Conservation (phyloP, 1,140 invertebrate genomes). For the Caenorhabditis tropicalis region DNA sequence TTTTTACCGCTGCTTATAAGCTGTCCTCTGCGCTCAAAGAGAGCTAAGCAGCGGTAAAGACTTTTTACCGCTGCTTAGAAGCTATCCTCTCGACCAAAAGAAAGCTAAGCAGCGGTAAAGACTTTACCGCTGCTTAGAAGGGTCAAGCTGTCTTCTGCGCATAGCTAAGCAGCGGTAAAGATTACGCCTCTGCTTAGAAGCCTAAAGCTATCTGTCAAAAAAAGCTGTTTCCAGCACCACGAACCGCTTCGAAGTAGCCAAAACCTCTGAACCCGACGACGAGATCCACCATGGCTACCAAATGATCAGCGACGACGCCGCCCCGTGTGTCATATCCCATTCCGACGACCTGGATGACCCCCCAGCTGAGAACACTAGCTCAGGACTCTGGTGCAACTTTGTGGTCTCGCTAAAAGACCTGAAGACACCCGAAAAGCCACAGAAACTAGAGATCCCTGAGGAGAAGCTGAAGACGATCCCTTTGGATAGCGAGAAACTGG, state of each 20-base stretch:
- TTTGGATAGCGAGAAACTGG: neutral
- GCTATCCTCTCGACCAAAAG: no score
- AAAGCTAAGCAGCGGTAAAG: no score
- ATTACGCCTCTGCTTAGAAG: no score
- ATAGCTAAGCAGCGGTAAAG: neutral
- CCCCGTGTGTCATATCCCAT: neutral
- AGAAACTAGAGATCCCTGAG: neutral
- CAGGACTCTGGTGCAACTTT: conserved; percentile 3
- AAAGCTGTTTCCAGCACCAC: neutral
- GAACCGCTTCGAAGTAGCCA: neutral
- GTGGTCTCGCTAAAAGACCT: neutral
- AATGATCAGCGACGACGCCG: neutral
- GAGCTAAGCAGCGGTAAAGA: neutral
- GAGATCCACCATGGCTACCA: neutral
- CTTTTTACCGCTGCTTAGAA: neutral
- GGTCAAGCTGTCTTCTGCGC: neutral
- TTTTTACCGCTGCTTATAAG: neutral
- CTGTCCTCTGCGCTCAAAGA: neutral
- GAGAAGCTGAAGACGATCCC: conserved; percentile 2
- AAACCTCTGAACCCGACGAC: neutral
- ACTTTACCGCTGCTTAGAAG: neutral
- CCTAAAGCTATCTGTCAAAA: no score
- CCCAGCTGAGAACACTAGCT: neutral
- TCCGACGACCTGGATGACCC: neutral
- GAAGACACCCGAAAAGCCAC: no score